Evolutionary conservation across 2,797 vertebrate species (phyloP).

Genomic region (Malurus leucopterus): DNA sequence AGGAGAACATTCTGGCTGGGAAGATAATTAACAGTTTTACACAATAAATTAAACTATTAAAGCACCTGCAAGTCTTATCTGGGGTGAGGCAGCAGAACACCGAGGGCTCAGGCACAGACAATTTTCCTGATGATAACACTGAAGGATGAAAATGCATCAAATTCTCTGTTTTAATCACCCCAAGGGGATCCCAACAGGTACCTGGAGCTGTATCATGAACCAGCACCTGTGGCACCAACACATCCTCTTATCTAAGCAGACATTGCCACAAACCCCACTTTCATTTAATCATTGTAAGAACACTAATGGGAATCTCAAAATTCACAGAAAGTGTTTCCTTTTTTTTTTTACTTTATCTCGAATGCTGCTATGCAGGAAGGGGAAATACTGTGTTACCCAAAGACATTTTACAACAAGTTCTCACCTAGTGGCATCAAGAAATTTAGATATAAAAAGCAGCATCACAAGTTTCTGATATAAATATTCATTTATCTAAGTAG

Average conservation of each 20-base stretch:
- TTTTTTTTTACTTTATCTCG: not conserved
- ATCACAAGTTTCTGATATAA: not conserved
- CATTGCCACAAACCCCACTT: not conserved
- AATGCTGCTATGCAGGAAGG: not conserved
- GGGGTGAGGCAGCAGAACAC: not conserved
- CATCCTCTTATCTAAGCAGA: not conserved
- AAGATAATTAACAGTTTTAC: not conserved
- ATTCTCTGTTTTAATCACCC: not conserved
- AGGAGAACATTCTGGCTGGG: not conserved
- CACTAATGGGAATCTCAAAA: not conserved
- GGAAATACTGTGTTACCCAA: not conserved
- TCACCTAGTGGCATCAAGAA: fast-evolving
- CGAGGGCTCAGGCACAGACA: not conserved
- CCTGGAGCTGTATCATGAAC: not conserved
- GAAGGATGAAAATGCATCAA: not conserved
- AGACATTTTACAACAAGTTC: not conserved
- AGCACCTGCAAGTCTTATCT: not conserved
- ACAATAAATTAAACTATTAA: not conserved
- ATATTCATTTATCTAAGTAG: not conserved
- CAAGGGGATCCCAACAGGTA: not conserved
- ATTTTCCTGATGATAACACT: not conserved
- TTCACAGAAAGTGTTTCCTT: not conserved
- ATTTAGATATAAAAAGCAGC: not conserved
- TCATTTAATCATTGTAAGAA: not conserved
- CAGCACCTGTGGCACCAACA: not conserved